Evolutionary conservation across 2,113 vertebrate genomes (phyloP).

Genomic region (Tachycineta bicolor): DNA sequence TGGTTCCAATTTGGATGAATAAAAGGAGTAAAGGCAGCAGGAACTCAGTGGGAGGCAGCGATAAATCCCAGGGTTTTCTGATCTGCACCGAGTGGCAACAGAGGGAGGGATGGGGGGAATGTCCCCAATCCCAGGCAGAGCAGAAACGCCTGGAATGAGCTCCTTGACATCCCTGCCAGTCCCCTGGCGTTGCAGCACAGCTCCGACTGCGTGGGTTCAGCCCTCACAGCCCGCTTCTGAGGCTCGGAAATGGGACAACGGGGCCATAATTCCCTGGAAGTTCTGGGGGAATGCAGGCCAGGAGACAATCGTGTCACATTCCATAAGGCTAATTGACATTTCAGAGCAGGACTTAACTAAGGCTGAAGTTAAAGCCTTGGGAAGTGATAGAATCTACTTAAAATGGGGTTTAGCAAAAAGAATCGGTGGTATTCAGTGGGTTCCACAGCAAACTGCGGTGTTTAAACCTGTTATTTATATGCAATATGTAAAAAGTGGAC

Average conservation of each 20-base stretch:
- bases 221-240: background rate
- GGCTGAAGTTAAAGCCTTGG: background rate
- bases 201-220: background rate
- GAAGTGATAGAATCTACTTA: background rate
- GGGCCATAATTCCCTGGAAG: background rate
- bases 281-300: background rate
- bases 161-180: background rate
- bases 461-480: background rate
- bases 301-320: background rate
- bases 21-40: background rate
- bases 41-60: background rate
- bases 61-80: background rate
- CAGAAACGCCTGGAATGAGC: background rate
- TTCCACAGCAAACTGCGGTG: background rate
- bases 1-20: background rate
- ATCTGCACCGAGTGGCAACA: background rate
- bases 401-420: background rate
- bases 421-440: background rate
- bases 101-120: background rate
- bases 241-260: background rate
- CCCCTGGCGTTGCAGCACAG: background rate
- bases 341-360: background rate
- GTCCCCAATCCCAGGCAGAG: background rate
- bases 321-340: background rate
- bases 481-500: accelerated